Evolutionary conservation across 2,797 vertebrate genomes (phyloP).

Genomic region (Anas georgica): DNA sequence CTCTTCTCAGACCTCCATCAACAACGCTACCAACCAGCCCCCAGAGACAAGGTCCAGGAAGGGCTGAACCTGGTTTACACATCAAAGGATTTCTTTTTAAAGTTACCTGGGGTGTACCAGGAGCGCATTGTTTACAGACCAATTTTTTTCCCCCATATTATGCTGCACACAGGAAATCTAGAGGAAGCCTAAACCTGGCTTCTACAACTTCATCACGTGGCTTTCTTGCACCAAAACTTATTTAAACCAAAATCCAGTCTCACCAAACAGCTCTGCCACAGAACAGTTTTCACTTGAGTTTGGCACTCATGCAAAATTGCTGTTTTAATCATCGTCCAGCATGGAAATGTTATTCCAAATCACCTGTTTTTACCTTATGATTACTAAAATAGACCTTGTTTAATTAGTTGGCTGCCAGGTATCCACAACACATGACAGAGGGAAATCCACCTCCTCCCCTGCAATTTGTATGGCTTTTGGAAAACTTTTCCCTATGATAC

Average conservation of each 20-base stretch:
- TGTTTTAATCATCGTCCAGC: background rate
- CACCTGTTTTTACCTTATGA: background rate
- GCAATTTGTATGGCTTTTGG: conserved; percentile 13
- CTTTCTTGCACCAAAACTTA: background rate
- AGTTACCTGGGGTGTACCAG: background rate
- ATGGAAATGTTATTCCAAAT: background rate
- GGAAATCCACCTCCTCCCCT: conserved; percentile 43
- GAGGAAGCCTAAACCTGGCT: background rate
- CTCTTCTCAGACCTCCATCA: background rate
- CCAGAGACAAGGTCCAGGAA: background rate
- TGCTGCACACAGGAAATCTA: background rate
- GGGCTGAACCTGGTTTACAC: background rate
- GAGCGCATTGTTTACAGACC: background rate
- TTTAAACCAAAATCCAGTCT: background rate
- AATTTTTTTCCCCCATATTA: background rate
- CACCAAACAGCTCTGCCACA: background rate
- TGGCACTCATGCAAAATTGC: background rate
- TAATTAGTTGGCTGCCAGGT: conserved; percentile 49
- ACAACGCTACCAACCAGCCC: background rate
- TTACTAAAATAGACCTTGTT: conserved; percentile 12
- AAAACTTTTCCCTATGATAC: conserved; percentile 10
- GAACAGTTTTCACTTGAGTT: background rate
- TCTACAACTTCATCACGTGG: background rate
- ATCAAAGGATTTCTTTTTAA: background rate
- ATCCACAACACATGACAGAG: background rate